Percentiles rank a stretch among this genome's conserved stretches.
These are phyloP conservation scores for Gallinago media DNA, from an alignment of 2,113 vertebrate species.

Conservation along the genomic window DNA sequence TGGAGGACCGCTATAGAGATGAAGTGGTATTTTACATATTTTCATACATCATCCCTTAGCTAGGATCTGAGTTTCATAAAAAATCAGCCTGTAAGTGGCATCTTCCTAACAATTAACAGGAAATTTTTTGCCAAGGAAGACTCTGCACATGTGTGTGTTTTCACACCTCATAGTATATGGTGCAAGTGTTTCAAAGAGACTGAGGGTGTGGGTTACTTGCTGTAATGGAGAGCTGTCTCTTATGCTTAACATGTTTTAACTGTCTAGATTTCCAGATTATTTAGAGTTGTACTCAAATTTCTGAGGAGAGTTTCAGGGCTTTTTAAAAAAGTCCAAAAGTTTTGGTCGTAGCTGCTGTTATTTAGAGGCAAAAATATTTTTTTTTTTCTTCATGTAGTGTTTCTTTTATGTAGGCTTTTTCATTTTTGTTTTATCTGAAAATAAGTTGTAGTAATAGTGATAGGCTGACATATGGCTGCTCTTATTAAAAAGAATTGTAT, in stretches of 20 bases:
- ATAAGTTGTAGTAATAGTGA: background rate
- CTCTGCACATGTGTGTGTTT: fast-evolving
- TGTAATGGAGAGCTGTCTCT: background rate
- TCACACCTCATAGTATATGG: background rate
- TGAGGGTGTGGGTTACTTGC: background rate
- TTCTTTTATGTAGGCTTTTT: background rate
- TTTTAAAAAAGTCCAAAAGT: background rate
- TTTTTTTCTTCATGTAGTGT: background rate
- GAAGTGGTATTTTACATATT: background rate
- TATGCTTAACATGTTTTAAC: background rate
- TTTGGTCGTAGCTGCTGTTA: background rate
- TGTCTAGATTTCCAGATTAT: background rate
- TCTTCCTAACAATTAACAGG: background rate
- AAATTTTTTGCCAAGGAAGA: background rate
- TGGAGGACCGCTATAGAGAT: background rate
- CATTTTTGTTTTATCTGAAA: background rate
- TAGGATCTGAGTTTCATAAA: background rate
- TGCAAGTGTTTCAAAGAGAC: background rate
- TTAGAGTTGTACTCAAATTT: background rate
- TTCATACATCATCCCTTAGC: background rate
- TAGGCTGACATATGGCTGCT: background rate
- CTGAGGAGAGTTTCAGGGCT: background rate
- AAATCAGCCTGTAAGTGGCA: background rate
- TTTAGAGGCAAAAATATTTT: background rate
- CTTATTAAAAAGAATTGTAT: background rate